Percentiles rank a stretch among this genome's conserved stretches.
These are phyloP conservation scores for Microcebus lehilahytsara DNA, from an alignment of 2,113 vertebrate genomes.

Conservation along the genomic window DNA sequence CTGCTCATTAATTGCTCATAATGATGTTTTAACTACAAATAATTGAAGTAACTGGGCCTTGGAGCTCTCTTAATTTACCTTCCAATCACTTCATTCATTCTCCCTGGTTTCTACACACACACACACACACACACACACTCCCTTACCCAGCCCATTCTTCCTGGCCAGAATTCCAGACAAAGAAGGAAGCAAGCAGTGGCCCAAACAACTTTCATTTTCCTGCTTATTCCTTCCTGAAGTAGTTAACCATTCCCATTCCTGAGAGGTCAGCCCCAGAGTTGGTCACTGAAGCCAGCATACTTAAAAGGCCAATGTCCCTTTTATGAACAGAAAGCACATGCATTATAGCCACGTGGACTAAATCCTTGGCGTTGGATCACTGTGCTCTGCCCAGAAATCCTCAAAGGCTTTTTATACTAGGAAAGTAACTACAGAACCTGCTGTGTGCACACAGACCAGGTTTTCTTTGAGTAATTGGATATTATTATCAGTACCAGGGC, in stretches of 20 bases:
- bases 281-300: background rate
- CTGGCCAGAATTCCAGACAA: background rate
- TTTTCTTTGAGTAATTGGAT: conserved; percentile 13
- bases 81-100: background rate
- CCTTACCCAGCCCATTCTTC: background rate
- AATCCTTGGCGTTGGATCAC: background rate
- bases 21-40: conserved; percentile 61
- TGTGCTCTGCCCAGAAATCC: background rate
- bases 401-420: background rate
- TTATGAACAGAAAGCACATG: background rate
- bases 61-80: conserved; percentile 6
- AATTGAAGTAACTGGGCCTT: conserved; percentile 39
- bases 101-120: background rate
- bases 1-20: conserved; percentile 63
- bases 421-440: background rate
- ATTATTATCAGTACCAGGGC: background rate
- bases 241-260: background rate
- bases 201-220: background rate
- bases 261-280: background rate
- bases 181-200: background rate
- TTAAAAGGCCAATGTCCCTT: background rate
- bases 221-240: background rate
- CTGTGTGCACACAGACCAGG: background rate
- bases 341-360: background rate
- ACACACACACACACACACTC: too few relatives aligned